Base-by-base conservation (phyloP, 2,113 vertebrate genomes). In the Pterocles burchelli region DNA sequence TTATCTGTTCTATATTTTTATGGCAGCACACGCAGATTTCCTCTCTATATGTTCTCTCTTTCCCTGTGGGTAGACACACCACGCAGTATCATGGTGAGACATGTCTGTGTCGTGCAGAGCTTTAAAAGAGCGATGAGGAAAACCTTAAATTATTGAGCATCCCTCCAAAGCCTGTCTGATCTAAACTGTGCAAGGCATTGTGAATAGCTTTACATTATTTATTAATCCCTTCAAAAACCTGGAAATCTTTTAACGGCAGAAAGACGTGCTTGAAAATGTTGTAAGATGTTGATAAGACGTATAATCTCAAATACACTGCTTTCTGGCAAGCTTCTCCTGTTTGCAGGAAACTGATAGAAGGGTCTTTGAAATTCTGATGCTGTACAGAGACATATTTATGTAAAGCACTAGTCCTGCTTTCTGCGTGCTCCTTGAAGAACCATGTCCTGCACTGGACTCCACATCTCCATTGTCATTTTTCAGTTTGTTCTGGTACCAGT, bases 391-490 rank as follows among this genome's bases (percentile, higher is more conserved):
- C 9, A 3, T 10, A 2, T 38, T 72, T 36, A 2, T 46, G 19
- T 17, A 3, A n/a, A 85, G 26, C 3, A 1, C 20, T 71, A 33
- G 16, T 22, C 18, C 51, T 93, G 73, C 29, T 55, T 14, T 28
- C 51, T 5, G 5, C 22, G 3, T 17, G 33, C 33, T 51, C 26
- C 34, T 1, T 11, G 29, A 21, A 31, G 62, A 52, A 0, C 17
- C 58, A 3, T 9, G 0, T 2, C 16, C 65, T 36, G 61, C 19
- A 0, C 8, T 17, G 51, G 49, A 26, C 63, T 38, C 28, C n/a
- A 5, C 1, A 0, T 25, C n/a, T 66, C 51, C 3, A 1, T 6
- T 6, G 28, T 31, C 9, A 28, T 8, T n/a, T 33, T 49, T 46
- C 49, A 15, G 25, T 19, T n/a, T 11, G 17, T 21, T 5, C 31